Evolutionary conservation across 2,113 vertebrate species (phyloP).

Genomic region (Nannospalax galili): DNA sequence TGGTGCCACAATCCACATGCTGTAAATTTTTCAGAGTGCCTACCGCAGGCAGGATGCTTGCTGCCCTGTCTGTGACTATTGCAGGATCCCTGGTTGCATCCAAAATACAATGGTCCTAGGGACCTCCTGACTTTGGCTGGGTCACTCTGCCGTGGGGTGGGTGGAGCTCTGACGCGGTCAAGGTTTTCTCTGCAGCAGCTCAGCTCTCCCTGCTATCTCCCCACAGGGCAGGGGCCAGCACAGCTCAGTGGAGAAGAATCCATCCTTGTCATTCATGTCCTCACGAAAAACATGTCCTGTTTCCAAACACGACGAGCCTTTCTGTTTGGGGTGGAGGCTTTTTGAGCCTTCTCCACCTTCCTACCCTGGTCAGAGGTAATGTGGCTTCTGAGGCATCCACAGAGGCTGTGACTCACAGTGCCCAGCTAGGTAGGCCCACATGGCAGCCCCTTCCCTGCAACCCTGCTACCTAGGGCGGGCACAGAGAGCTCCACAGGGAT

Average conservation of each 20-base stretch:
- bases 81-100: not conserved
- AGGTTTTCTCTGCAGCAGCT: fast-evolving
- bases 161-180: fast-evolving
- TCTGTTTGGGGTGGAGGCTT: fast-evolving
- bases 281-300: not conserved
- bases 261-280: not conserved
- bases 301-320: not conserved
- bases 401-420: fast-evolving
- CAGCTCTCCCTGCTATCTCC: fast-evolving
- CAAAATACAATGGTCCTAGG: not conserved
- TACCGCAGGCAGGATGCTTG: not conserved
- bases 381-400: too few species aligned
- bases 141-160: not conserved
- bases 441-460: not conserved
- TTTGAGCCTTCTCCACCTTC: not conserved
- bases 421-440: fast-evolving
- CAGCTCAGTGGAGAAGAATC: not conserved
- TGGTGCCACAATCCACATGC: not conserved
- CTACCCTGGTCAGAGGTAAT: not conserved
- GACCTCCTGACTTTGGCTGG: too few species aligned
- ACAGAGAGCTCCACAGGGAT: not conserved
- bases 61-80: fast-evolving
- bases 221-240: not conserved
- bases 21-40: not conserved
- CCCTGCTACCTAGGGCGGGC: not conserved